phyloP scores from a whole-genome alignment of 2,113 vertebrate species.

The Desmodus rotundus region DNA sequence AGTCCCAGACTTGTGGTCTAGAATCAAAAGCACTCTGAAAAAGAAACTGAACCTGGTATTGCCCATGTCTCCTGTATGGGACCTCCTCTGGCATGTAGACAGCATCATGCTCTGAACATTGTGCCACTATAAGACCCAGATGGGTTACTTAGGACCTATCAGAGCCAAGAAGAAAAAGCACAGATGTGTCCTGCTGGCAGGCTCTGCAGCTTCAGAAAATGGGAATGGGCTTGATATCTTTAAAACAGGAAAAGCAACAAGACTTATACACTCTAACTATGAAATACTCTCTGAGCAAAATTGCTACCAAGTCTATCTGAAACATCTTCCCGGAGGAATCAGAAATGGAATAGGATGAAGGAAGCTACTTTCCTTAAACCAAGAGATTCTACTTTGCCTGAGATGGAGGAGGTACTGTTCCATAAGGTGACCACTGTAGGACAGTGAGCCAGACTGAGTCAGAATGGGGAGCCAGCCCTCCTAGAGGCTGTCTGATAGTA shows the following conservation, averaged over 20 bases:
- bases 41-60: rapidly evolving
- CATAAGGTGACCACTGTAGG: background rate
- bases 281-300: constrained; percentile 11
- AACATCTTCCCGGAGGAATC: background rate
- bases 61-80: background rate
- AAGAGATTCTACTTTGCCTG: background rate
- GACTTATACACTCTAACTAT: background rate
- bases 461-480: background rate
- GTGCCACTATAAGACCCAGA: background rate
- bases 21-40: background rate
- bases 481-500: background rate
- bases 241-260: background rate
- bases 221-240: constrained; percentile 41
- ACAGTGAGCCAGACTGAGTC: background rate
- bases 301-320: background rate
- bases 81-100: background rate
- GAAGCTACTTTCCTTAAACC: background rate
- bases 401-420: background rate
- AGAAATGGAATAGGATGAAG: background rate
- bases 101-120: too few relatives aligned
- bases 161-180: background rate
- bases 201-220: background rate
- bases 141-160: background rate
- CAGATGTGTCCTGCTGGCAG: background rate
- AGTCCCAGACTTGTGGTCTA: background rate